A percentile compares a stretch with the other conserved stretches of the same genome.
These are phyloP conservation scores for Phenganax marumi DNA, from an alignment of 92 coral and sea anemone species.

Conservation along the genomic window DNA sequence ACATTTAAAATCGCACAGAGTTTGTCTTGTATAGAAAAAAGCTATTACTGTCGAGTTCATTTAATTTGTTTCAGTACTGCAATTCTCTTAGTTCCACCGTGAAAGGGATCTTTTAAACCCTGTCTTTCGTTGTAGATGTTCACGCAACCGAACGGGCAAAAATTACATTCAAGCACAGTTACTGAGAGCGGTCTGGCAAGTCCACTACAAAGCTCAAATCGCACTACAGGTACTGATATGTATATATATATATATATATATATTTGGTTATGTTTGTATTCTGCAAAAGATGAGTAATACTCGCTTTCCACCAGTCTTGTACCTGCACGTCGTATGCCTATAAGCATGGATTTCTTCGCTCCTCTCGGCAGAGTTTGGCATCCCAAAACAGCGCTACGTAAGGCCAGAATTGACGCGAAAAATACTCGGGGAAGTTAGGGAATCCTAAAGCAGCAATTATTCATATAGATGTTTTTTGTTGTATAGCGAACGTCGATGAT, in stretches of 20 bases:
- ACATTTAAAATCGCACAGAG: neutral
- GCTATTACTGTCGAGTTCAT: neutral
- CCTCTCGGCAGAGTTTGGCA: conserved; percentile 6
- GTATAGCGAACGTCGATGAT: conserved; percentile 82
- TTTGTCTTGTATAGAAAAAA: neutral
- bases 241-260: neutral
- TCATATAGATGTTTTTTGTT: neutral
- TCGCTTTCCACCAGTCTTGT: conserved; percentile 7
- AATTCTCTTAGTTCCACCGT: neutral
- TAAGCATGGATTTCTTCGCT: conserved; percentile 37
- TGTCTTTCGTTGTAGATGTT: conserved; percentile 82
- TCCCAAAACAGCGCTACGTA: neutral
- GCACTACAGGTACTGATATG: conserved; percentile 93
- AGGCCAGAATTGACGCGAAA: neutral
- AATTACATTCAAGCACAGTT: conserved; percentile 78
- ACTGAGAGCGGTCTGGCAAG: conserved; percentile 91
- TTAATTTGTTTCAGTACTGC: neutral
- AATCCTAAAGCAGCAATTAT: neutral
- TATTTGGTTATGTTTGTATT: conserved; percentile 28
- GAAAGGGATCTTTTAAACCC: conserved; percentile 6
- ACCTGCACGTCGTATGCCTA: conserved; percentile 4
- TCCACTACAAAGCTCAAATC: conserved; percentile 74
- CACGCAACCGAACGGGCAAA: conserved; percentile 97
- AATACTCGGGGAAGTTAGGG: neutral
- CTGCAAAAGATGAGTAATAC: conserved; percentile 2